Conservation (phyloP, 2,113 vertebrate species). For the Cyprinodon tularosa region DNA sequence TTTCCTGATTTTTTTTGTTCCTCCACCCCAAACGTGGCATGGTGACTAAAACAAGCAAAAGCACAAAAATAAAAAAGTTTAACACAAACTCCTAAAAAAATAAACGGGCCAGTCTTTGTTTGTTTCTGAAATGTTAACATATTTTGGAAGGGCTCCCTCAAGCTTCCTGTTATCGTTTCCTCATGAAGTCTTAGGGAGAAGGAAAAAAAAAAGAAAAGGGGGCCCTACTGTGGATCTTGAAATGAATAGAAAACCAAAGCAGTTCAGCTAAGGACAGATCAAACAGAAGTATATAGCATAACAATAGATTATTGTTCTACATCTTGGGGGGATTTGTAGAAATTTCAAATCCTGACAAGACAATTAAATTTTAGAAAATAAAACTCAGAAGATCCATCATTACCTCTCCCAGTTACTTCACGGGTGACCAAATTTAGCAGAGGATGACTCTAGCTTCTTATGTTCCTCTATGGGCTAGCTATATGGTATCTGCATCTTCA, state of each 20-base stretch:
- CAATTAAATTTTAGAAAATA: not conserved
- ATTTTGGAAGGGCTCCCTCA: conserved; percentile 33
- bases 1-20: too few relatives aligned
- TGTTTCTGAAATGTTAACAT: conserved; percentile 22
- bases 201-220: not conserved
- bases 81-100: not conserved
- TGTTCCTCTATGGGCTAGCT: conserved; percentile 50
- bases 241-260: not conserved
- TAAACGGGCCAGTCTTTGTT: conserved; percentile 12
- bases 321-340: too few relatives aligned
- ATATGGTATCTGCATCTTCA: conserved; percentile 41
- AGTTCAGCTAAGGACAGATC: not conserved
- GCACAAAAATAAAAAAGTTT: conserved; percentile 17
- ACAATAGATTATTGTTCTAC: not conserved
- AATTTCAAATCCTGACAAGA: too few relatives aligned
- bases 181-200: not conserved
- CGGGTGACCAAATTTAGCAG: conserved; percentile 9
- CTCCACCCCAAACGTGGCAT: not conserved
- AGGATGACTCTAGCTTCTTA: conserved; percentile 11
- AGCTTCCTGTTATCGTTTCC: conserved; percentile 64
- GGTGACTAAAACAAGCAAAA: not conserved
- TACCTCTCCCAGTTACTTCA: not conserved
- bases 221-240: conserved; percentile 1
- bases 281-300: not conserved
- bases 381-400: conserved; percentile 1